Percentiles rank a stretch among this genome's conserved stretches.
Evolutionary conservation across 2,797 vertebrate genomes (phyloP).

Genomic region (Diglossa cyanea): DNA sequence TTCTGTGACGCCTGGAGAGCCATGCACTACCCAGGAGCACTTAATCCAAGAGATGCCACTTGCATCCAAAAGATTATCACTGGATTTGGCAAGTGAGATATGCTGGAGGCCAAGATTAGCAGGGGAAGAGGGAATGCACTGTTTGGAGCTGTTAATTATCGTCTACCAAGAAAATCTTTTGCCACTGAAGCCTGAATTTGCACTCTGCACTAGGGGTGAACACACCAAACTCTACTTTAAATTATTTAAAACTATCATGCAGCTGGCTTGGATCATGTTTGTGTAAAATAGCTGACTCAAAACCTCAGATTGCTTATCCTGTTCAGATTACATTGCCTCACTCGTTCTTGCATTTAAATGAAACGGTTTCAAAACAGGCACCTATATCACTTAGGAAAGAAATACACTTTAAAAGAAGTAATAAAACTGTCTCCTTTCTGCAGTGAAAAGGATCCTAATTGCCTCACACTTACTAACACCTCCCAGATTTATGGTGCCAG

Average conservation of each 20-base stretch:
- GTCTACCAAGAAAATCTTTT: not conserved
- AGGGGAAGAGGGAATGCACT: not conserved
- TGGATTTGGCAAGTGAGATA: not conserved
- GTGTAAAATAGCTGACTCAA: not conserved
- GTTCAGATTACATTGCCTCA: not conserved
- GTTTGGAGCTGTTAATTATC: not conserved
- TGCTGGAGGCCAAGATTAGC: not conserved
- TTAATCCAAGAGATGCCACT: not conserved
- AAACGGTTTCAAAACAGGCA: not conserved
- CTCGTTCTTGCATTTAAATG: not conserved
- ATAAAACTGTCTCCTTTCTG: conserved; percentile 34
- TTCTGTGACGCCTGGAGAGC: not conserved
- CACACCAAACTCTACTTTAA: not conserved
- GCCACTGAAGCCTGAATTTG: not conserved
- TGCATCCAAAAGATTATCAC: not conserved
- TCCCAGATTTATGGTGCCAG: conserved; percentile 38
- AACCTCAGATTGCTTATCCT: not conserved
- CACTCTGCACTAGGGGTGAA: not conserved
- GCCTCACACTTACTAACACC: not conserved
- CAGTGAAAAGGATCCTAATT: conserved; percentile 22
- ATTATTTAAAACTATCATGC: not conserved
- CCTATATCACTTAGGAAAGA: not conserved
- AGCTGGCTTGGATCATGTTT: not conserved
- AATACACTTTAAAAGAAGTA: not conserved
- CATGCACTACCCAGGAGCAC: rapidly evolving